Percentiles rank a stretch among this genome's conserved stretches.
Evolutionary conservation across 2,113 vertebrate species (phyloP).

Genomic region (Tetrax tetrax): DNA sequence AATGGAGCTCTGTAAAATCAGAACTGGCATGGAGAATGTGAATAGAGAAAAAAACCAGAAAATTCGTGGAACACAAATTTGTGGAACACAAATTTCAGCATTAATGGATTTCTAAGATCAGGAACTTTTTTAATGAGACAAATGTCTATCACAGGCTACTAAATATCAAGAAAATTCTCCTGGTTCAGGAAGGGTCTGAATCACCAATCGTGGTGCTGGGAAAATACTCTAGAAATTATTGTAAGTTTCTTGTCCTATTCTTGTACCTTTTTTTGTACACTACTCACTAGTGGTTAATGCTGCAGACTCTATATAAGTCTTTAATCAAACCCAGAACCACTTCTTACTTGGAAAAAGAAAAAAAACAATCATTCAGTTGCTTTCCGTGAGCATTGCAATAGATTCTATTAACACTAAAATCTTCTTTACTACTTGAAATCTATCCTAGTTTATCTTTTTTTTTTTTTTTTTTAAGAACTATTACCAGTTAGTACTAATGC

Average conservation of each 20-base stretch:
- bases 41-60: neutral
- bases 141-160: neutral
- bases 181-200: neutral
- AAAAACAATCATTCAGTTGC: neutral
- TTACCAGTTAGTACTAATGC: neutral
- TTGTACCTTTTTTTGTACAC: neutral
- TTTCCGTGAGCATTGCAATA: neutral
- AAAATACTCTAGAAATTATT: neutral
- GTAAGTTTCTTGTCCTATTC: neutral
- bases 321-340: neutral
- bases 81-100: neutral
- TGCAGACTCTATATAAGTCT: neutral
- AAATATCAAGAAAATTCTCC: neutral
- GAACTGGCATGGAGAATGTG: neutral
- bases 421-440: neutral
- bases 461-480: neutral
- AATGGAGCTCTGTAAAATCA: neutral
- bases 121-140: neutral
- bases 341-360: neutral
- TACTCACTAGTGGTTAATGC: neutral
- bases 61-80: neutral
- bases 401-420: neutral
- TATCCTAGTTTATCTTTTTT: neutral
- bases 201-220: neutral
- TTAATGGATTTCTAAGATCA: neutral